These are phyloP conservation scores for Lepidochitona cinerea DNA, from an alignment of 2,888 invertebrate genomes.

Conservation along the genomic window DNA sequence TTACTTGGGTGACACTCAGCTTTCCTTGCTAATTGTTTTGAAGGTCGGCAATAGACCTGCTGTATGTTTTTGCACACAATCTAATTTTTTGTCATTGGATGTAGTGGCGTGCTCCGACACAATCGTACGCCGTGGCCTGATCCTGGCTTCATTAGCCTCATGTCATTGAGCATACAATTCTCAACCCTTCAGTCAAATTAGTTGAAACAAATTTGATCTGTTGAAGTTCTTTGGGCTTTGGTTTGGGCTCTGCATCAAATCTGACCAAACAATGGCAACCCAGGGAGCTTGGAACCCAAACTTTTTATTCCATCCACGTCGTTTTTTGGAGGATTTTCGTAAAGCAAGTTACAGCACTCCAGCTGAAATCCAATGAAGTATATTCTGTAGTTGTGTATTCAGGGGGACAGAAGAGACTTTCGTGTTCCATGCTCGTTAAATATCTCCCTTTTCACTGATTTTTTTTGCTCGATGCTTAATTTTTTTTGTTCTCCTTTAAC, in stretches of 20 bases:
- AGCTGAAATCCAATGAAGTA: too few relatives aligned
- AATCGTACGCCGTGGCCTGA: not conserved
- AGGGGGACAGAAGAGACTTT: too few relatives aligned
- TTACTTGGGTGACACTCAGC: not conserved
- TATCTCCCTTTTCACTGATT: too few relatives aligned
- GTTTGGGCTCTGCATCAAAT: not conserved
- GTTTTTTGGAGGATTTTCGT: not conserved
- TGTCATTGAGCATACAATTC: slow-evolving; percentile 6
- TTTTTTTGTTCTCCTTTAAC: too few relatives aligned
- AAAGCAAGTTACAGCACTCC: too few relatives aligned
- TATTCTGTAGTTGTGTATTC: too few relatives aligned
- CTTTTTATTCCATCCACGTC: not conserved
- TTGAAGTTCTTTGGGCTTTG: not conserved
- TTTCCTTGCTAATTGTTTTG: not conserved
- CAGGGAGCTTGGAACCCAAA: not conserved
- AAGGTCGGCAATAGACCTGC: not conserved
- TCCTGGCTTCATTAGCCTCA: not conserved
- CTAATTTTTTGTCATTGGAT: not conserved
- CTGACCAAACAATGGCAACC: not conserved
- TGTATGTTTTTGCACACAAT: not conserved
- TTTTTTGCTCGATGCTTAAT: too few relatives aligned
- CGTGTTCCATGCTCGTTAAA: too few relatives aligned
- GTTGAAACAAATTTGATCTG: slow-evolving; percentile 8
- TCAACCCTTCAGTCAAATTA: slow-evolving; percentile 3
- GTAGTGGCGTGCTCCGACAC: not conserved